phyloP scores from a whole-genome alignment of 2,797 vertebrate genomes.

The Meriones psammophilus region DNA sequence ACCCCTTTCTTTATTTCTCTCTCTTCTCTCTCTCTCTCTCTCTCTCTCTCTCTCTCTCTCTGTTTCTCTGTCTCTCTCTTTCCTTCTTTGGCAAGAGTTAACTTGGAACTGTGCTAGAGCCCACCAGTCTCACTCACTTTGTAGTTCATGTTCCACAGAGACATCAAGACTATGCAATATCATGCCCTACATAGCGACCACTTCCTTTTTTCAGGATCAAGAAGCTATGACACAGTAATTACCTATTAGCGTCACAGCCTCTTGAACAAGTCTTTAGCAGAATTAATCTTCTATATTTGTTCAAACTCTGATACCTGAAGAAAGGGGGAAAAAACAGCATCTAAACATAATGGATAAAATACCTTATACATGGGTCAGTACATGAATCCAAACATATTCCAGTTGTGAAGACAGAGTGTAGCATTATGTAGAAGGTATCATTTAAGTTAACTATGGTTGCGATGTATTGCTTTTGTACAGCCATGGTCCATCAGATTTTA shows the following conservation, averaged over 20 bases:
- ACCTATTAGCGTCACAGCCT: conserved; percentile 58
- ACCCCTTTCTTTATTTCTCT: neutral
- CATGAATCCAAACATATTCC: neutral
- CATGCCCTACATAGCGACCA: neutral
- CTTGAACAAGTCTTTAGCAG: conserved; percentile 66
- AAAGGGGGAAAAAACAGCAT: neutral
- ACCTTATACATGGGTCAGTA: neutral
- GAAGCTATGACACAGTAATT: conserved; percentile 58
- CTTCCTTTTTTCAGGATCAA: conserved; percentile 65
- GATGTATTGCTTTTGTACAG: neutral
- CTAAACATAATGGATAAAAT: conserved; percentile 18
- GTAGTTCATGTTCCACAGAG: conserved; percentile 63
- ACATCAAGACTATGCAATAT: conserved; percentile 30
- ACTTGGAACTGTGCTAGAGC: neutral
- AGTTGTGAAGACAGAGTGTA: neutral
- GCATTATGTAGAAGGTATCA: neutral
- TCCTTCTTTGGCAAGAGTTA: conserved; percentile 34
- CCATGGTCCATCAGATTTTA: neutral
- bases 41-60: neutral
- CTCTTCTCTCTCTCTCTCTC: neutral
- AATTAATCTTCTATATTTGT: conserved; percentile 74
- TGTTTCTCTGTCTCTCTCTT: neutral
- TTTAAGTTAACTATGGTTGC: conserved; percentile 34
- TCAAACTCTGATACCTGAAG: neutral
- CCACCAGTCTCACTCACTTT: neutral